Evolutionary conservation across 2,113 vertebrate species (phyloP), one percentile per base, ranked within the genome.

Genomic region (Sorex fumeus): DNA sequence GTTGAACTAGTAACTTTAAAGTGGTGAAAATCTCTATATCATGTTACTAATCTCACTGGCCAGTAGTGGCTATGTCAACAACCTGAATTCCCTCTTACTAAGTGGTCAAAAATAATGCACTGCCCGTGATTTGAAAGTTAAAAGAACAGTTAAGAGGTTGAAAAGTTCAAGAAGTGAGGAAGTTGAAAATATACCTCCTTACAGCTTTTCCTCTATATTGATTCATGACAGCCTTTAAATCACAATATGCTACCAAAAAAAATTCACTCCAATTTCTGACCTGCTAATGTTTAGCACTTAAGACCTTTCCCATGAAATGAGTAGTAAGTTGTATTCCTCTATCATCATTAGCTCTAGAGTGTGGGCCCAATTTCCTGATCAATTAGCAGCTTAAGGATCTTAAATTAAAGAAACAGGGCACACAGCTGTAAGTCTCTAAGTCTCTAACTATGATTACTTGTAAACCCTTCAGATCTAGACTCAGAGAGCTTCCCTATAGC

Each of bases 1-100:
- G 89, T 96, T 96, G 86, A 96, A 71, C 72, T 87, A 74, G 76
- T 57, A 79, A 95, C 91, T 96, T 94, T 86, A 92, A 95, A 96
- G 90, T 91, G 93, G 95, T 96, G 96, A 95, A 97, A 97, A 97
- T 96, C 96, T 94, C 82, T 40, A 32, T 95, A 87, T 97, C 91
- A 0, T 85, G 50, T 89, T 97, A 53, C 76, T 95, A 91, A 90
- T 83, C 92, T 88, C 47, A 86, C 92, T 76, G 76, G 93, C 64
- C 60, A 96, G 34, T 7, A 79, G 81, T 47, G 93, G 78, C 93
- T 91, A 11, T 95, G 94, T 95, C 95, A 95, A 89, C 91, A 93
- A 93, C 40, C 91, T 79, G 66, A 6, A 30, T 95, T 95, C 91
- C 80, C 80, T 95, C 84, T 91, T 92, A 87, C 80, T 86, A 93